These are phyloP conservation scores for Eupithecia centaureata DNA, from an alignment of 2,888 invertebrate species.

Conservation along the genomic window DNA sequence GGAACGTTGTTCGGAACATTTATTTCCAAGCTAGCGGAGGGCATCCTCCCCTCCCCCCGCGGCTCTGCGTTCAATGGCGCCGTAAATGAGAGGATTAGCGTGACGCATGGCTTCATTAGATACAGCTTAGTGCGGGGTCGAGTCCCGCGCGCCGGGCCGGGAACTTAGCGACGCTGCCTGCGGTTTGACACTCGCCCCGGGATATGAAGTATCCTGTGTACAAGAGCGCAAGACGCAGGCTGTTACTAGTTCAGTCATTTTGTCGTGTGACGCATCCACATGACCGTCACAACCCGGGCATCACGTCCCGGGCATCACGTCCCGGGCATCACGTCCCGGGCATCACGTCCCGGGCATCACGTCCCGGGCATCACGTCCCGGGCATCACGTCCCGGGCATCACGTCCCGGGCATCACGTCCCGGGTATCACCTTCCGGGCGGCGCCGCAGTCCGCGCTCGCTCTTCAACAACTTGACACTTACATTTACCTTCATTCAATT, in stretches of 20 bases:
- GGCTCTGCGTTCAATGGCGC: conserved; percentile 22
- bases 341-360: too few relatives aligned
- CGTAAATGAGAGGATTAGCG: conserved; percentile 26
- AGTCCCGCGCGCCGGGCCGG: background rate
- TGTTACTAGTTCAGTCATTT: background rate
- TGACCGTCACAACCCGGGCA: too few relatives aligned
- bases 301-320: too few relatives aligned
- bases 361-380: too few relatives aligned
- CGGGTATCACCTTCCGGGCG: too few relatives aligned
- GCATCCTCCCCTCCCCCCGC: background rate
- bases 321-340: too few relatives aligned
- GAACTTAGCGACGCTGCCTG: background rate
- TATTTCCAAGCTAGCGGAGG: background rate
- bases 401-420: too few relatives aligned
- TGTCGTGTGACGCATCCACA: background rate
- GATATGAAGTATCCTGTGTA: background rate
- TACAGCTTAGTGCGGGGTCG: conserved; percentile 23
- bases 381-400: too few relatives aligned
- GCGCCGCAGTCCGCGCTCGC: too few relatives aligned
- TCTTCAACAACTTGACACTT: too few relatives aligned
- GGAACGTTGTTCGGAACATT: background rate
- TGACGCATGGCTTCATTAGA: conserved; percentile 33
- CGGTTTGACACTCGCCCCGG: background rate
- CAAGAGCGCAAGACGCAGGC: background rate
- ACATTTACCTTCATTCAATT: too few relatives aligned